Evolutionary conservation across 2,888 invertebrate species (phyloP).

Genomic region (Cecidostiba fungosa): DNA sequence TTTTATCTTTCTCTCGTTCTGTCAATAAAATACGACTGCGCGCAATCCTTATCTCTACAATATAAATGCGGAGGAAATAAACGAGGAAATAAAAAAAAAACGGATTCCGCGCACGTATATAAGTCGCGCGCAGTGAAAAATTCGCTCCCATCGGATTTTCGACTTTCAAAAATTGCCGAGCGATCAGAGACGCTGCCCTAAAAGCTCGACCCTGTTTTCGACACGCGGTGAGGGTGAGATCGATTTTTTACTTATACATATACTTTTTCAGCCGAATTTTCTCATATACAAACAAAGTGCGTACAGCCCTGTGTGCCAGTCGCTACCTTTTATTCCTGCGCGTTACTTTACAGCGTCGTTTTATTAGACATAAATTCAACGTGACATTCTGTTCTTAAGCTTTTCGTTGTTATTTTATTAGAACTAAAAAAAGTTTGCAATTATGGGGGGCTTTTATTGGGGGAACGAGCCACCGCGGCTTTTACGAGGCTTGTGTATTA

Average conservation of each 20-base stretch:
- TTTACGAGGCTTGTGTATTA: not conserved
- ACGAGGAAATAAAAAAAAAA: not conserved
- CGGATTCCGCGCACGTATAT: not conserved
- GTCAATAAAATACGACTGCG: too few species aligned
- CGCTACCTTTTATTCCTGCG: not conserved
- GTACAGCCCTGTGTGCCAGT: not conserved
- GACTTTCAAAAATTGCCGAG: slow-evolving; percentile 38
- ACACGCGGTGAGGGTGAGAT: not conserved
- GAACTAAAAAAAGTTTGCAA: slow-evolving; percentile 3
- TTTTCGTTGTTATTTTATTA: slow-evolving; percentile 2
- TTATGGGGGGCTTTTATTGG: not conserved
- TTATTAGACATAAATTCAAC: slow-evolving; percentile 32
- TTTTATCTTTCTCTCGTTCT: too few species aligned
- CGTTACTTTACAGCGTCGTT: not conserved
- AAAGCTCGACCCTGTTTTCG: not conserved
- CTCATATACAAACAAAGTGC: too few species aligned
- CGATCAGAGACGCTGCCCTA: not conserved
- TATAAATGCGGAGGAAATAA: too few species aligned
- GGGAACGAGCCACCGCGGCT: not conserved
- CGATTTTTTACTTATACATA: not conserved
- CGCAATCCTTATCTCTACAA: too few species aligned
- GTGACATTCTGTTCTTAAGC: not conserved
- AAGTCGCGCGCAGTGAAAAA: not conserved
- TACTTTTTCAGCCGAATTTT: not conserved
- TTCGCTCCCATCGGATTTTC: slow-evolving; percentile 20